These are phyloP conservation scores for Nomia melanderi DNA, from an alignment of 1,140 invertebrate genomes.

Conservation along the genomic window DNA sequence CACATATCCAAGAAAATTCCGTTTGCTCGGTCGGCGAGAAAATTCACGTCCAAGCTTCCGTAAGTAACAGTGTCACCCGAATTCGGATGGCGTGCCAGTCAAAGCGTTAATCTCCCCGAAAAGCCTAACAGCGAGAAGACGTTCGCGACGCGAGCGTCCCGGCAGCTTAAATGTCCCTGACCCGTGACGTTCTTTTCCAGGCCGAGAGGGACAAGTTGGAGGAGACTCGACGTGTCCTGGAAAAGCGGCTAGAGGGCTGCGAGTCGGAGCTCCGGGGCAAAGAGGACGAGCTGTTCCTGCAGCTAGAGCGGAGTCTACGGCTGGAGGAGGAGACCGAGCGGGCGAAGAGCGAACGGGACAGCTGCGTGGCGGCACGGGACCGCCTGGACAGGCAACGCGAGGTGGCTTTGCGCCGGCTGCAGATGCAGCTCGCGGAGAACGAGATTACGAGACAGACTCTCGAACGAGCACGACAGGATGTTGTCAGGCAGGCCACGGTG, in stretches of 20 bases:
- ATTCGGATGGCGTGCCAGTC: no score
- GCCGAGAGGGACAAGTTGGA: constrained; percentile 83
- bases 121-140: no score
- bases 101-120: no score
- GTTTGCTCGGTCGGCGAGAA: no score
- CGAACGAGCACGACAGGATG: constrained; percentile 83
- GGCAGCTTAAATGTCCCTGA: no score
- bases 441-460: constrained; percentile 82
- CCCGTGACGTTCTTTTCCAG: constrained; percentile 71
- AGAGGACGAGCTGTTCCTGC: constrained; percentile 84
- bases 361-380: constrained; percentile 66
- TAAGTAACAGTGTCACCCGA: no score
- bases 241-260: constrained; percentile 81
- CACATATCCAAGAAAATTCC: no score
- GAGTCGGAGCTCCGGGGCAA: constrained; percentile 83
- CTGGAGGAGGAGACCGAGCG: constrained; percentile 84
- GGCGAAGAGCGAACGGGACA: constrained; percentile 69
- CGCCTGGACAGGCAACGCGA: constrained; percentile 70
- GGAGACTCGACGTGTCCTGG: constrained; percentile 78
- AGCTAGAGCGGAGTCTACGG: constrained; percentile 83
- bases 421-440: constrained; percentile 82
- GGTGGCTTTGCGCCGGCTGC: constrained; percentile 77
- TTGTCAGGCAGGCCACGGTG: constrained; percentile 83
- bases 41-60: no score
- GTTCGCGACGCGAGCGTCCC: no score